Evolutionary conservation across 2,113 vertebrate genomes (phyloP), one percentile per base, ranked within the genome.

Genomic region (Chrysochloris asiatica): DNA sequence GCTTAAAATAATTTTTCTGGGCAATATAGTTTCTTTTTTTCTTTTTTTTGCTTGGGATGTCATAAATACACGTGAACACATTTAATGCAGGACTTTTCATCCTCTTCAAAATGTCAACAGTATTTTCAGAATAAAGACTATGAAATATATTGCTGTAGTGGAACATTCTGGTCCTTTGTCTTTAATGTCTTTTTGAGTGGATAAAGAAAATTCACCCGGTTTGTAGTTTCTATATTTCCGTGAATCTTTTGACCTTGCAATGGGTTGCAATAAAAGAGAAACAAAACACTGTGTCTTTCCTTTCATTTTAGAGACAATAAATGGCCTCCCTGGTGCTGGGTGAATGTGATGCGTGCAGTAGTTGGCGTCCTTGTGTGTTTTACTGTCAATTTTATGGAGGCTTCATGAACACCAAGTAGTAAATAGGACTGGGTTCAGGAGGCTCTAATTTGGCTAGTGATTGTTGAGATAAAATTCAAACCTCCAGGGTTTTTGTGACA

Each of bases 211-310:
- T 97, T 97, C 96, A 95, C 94, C 95, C 84, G 19, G 93, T 98
- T 98, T 98, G 97, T 97, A 97, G 97, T 97, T 97, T 98, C 96
- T 97, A 97, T 98, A 97, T 98, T 97, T 97, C 97, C 16, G 95
- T 97, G 96, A 97, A 88, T 95, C 93, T 95, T 97, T 97, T 97
- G 95, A 97, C 96, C 96, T 97, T 97, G 73, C 93, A 95, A 96
- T 96, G 93, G 79, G 92, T 65, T 98, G 61, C 94, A 97, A 97
- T 98, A 97, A 97, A 98, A 97, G 84, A 97, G 41, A 96, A 94
- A n/a, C 92, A 94, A 93, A 83, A 85, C 47, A 2, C 59, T 3
- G 13, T 94, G 91, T 95, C 92, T 96, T 96, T 79, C 88, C 59
- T 93, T 96, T 97, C 92, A 36, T 94, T 92, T 94, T 59, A 72